phyloP scores from a whole-genome alignment of 2,888 invertebrate genomes.

The Netelia virgata region DNA sequence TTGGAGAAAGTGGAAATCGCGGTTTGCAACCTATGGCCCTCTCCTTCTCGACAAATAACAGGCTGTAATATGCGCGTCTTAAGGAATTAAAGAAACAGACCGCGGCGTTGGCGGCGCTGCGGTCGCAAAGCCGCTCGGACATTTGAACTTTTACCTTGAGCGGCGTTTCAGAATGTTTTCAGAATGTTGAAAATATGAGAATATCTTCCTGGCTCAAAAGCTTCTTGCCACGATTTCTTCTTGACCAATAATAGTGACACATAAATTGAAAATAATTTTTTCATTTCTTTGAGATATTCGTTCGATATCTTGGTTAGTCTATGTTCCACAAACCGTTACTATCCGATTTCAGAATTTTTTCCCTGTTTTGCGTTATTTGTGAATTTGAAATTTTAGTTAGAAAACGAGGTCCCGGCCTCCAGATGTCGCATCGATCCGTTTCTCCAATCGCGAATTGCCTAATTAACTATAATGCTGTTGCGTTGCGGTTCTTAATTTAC shows the following conservation, averaged over 20 bases:
- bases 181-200: not conserved
- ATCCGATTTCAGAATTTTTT: not conserved
- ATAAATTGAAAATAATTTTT: not conserved
- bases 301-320: too few relatives aligned
- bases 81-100: not conserved
- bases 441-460: slow-evolving; percentile 11
- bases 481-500: slow-evolving; percentile 27
- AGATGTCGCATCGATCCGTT: not conserved
- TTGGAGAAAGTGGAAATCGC: too few relatives aligned
- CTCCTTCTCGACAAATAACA: too few relatives aligned
- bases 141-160: not conserved
- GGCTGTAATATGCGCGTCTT: too few relatives aligned
- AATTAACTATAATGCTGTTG: slow-evolving; percentile 23
- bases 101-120: not conserved
- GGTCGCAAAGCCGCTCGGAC: not conserved
- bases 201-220: not conserved
- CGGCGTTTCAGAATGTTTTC: not conserved
- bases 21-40: too few relatives aligned
- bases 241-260: too few relatives aligned
- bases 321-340: not conserved
- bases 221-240: not conserved
- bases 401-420: not conserved
- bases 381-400: not conserved
- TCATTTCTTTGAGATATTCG: not conserved
- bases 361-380: not conserved